Evolutionary conservation across 2,113 vertebrate genomes (phyloP).

Genomic region (Eidolon helvum): DNA sequence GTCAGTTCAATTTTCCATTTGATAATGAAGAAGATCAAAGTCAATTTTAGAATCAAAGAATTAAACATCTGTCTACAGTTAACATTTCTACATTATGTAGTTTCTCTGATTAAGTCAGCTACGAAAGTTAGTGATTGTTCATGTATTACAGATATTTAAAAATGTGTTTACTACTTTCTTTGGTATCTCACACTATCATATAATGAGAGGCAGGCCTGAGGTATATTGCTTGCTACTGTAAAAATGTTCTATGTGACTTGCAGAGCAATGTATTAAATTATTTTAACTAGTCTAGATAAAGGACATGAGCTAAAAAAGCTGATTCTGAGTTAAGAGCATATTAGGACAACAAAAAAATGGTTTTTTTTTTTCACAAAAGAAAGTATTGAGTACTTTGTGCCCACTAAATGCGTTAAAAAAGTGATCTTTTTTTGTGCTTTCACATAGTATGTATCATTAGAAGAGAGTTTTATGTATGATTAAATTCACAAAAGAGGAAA

Average conservation of each 20-base stretch:
- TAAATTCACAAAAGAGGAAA: not conserved
- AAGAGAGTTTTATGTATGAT: not conserved
- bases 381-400: no score
- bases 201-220: not conserved
- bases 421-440: not conserved
- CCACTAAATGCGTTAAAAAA: no score
- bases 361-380: not conserved
- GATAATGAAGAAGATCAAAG: not conserved
- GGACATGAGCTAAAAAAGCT: not conserved
- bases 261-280: not conserved
- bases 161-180: not conserved
- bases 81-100: not conserved
- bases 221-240: not conserved
- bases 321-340: not conserved
- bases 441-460: not conserved
- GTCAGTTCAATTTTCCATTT: not conserved
- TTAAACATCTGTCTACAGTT: not conserved
- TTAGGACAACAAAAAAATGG: not conserved
- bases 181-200: not conserved
- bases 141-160: not conserved
- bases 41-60: conserved; percentile 26
- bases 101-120: not conserved
- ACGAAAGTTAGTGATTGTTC: not conserved
- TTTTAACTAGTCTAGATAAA: not conserved
- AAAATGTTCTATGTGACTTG: not conserved